Conservation (phyloP, 2,113 vertebrate species). For the Syngnathus floridae region DNA sequence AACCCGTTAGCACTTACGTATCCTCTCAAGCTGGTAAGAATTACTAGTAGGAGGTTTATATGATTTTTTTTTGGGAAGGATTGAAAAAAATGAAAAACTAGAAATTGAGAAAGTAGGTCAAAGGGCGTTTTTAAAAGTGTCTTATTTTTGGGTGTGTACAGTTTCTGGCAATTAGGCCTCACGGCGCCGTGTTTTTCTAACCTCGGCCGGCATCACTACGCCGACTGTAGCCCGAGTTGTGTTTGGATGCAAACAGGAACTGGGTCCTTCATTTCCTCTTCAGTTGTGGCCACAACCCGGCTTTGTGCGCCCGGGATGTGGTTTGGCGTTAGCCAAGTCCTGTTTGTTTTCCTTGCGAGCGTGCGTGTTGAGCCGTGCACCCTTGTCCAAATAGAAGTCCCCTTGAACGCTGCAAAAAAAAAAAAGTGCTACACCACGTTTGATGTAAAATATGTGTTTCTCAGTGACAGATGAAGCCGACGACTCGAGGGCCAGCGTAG, state of each 20-base stretch:
- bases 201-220: slow-evolving; percentile 37
- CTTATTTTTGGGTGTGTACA: slow-evolving; percentile 29
- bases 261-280: slow-evolving; percentile 64
- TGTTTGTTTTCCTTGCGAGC: slow-evolving; percentile 34
- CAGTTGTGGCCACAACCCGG: slow-evolving; percentile 36
- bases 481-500: slow-evolving; percentile 39
- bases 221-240: slow-evolving; percentile 37
- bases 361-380: slow-evolving; percentile 7
- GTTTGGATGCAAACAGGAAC: slow-evolving; percentile 63
- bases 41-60: not conserved
- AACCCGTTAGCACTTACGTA: slow-evolving; percentile 30
- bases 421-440: not conserved
- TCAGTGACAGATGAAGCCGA: slow-evolving; percentile 48
- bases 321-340: slow-evolving; percentile 36
- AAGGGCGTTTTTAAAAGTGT: slow-evolving; percentile 41
- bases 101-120: slow-evolving; percentile 25
- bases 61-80: too few species aligned
- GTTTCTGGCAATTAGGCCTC: slow-evolving; percentile 28
- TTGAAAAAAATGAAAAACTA: not conserved
- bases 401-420: slow-evolving; percentile 12
- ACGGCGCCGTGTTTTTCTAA: slow-evolving; percentile 51
- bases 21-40: slow-evolving; percentile 59
- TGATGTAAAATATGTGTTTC: not conserved
- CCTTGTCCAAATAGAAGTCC: slow-evolving; percentile 18
- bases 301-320: slow-evolving; percentile 42